Evolutionary conservation across 2,888 invertebrate genomes (phyloP), one percentile per base, ranked within the genome.

Genomic region (Gortyna flavago): DNA sequence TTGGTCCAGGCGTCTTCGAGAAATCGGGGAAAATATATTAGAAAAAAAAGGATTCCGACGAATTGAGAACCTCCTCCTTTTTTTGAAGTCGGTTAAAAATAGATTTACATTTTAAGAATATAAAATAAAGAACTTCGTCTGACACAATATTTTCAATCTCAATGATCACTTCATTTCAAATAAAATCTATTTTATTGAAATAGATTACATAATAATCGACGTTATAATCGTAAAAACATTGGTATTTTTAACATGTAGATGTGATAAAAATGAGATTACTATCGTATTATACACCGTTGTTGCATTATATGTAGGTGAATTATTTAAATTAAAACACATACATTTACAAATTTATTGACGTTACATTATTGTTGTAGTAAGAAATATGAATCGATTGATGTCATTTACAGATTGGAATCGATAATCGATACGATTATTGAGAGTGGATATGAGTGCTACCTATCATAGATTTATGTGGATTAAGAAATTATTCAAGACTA

Each of bases 271-370:
- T 79, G 57, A 76, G 73, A 80, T 86, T 87, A 85, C 67, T 71
- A 75, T 77, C 67, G 62, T 66, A 61, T 64, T 62, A 77, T n/a
- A 13, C 48, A 44, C 70, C 35, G 32, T n/a, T 67, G 74, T 79
- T 77, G 71, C 69, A 48, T 69, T 41, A 75, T 76, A 69, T 38
- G 51, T 66, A 69, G 44, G 51, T 66, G 79, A 79, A 87, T 87
- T 88, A 87, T 85, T 86, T 78, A 87, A 88, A 88, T 87, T 70
- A 67, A 73, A 76, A 80, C 59, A 80, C 72, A 76, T 83, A 79
- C 67, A 65, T 82, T 77, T 68, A 75, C 65, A 16, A 78, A 73
- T 84, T 86, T 82, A 86, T 77, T 57, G 69, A 79, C 71, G 72
- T 72, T 62, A 76, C 62, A 62, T 72, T 76, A 70, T 73, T 82